These are phyloP conservation scores for Teleopsis dalmanni DNA, from an alignment of 1,140 invertebrate genomes.

Conservation along the genomic window DNA sequence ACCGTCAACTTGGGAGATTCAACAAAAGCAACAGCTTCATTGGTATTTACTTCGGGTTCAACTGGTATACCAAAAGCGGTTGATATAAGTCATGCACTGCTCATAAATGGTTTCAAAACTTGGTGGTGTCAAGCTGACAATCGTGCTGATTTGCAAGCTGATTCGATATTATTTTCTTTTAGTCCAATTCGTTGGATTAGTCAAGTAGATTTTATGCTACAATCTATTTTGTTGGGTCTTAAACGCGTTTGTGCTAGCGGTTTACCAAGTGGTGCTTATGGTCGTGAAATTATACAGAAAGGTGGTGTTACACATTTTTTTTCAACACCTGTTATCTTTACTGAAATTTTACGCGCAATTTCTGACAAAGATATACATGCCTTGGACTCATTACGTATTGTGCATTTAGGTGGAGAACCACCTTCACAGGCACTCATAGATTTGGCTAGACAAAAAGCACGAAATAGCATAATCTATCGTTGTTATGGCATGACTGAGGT, in stretches of 20 bases:
- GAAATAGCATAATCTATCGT: neutral
- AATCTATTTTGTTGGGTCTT: neutral
- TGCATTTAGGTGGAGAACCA: slow-evolving; percentile 4
- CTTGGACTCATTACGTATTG: neutral
- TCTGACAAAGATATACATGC: neutral
- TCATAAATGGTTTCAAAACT: neutral
- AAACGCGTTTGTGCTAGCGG: slow-evolving; percentile 1
- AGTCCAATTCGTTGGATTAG: slow-evolving; percentile 8
- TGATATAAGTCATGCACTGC: neutral
- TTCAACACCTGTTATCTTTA: neutral
- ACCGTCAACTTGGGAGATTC: neutral
- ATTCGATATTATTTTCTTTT: slow-evolving; percentile 2
- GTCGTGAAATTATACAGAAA: neutral
- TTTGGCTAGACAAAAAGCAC: neutral
- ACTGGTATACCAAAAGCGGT: slow-evolving; percentile 8
- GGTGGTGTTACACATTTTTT: neutral
- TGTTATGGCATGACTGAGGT: slow-evolving; percentile 9
- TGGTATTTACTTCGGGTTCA: slow-evolving; percentile 4
- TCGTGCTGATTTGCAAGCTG: neutral
- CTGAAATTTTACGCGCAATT: neutral
- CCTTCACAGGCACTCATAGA: neutral
- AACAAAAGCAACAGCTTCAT: neutral
- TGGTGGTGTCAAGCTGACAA: neutral
- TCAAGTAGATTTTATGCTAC: slow-evolving; percentile 4
- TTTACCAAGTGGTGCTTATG: neutral